Percentiles rank a stretch among this genome's conserved stretches.
These are phyloP conservation scores for Capromys pilorides DNA, from an alignment of 2,797 vertebrate species.

Conservation along the genomic window DNA sequence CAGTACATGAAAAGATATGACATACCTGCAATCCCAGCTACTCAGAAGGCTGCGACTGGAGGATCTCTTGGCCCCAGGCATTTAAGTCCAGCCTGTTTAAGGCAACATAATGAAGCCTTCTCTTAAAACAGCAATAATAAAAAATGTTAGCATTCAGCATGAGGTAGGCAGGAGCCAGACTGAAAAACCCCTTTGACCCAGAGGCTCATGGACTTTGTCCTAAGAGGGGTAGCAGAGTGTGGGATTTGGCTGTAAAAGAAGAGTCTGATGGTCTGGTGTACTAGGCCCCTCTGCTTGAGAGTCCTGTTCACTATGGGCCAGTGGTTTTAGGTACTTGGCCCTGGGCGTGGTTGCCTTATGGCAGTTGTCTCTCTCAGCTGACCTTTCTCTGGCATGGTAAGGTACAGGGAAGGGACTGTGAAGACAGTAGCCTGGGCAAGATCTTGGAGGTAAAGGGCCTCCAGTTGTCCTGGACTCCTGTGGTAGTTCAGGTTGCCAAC, in stretches of 20 bases:
- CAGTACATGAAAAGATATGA: not conserved
- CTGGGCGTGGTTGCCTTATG: not conserved
- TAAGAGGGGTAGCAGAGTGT: not conserved
- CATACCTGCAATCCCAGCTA: not conserved
- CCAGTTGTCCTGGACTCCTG: not conserved
- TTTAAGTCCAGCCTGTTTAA: not conserved
- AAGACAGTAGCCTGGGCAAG: slow-evolving; percentile 1
- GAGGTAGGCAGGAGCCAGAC: not conserved
- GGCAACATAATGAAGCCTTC: not conserved
- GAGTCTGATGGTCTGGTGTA: not conserved
- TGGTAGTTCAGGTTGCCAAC: slow-evolving; percentile 16
- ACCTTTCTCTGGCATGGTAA: not conserved
- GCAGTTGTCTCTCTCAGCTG: not conserved
- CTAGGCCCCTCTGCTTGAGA: not conserved
- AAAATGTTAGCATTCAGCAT: not conserved
- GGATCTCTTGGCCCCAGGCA: not conserved
- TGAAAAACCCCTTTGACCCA: not conserved
- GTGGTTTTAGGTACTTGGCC: slow-evolving; percentile 16
- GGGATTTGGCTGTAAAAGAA: not conserved
- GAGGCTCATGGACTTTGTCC: slow-evolving; percentile 8
- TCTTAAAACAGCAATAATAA: not conserved
- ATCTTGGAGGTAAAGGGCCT: not conserved
- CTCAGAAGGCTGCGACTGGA: not conserved
- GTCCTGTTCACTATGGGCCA: not conserved
- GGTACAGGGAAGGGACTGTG: not conserved